These are phyloP conservation scores for Pardosa pseudoannulata DNA, from an alignment of 2,888 invertebrate species.

Conservation along the genomic window DNA sequence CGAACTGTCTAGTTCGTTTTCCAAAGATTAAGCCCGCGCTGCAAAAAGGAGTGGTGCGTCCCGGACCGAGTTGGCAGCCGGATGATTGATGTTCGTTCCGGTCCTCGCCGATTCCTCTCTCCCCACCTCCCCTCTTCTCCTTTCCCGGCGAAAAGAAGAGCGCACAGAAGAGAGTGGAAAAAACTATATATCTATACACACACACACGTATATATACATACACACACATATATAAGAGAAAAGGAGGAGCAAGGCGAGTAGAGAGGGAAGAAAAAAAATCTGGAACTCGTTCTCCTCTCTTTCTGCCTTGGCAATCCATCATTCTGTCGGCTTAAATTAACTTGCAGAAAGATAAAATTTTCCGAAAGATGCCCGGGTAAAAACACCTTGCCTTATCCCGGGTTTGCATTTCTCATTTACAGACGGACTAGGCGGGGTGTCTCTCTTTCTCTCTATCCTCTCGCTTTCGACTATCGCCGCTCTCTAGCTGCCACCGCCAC, in stretches of 20 bases:
- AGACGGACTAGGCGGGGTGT: constrained; percentile 59
- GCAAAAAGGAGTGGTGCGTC: constrained; percentile 20
- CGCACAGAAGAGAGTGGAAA: constrained; percentile 37
- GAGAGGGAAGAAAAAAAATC: constrained; percentile 43
- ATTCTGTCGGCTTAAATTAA: constrained; percentile 74
- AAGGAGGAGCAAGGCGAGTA: constrained; percentile 13
- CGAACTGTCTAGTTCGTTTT: constrained; percentile 72
- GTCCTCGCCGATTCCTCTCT: constrained; percentile 30
- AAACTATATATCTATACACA: constrained; percentile 56
- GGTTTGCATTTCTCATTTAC: constrained; percentile 72
- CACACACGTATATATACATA: constrained; percentile 22
- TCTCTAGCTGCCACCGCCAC: constrained; percentile 21
- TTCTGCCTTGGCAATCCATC: constrained; percentile 69
- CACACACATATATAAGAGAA: constrained; percentile 36
- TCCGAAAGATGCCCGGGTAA: constrained; percentile 58
- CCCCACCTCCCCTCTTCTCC: constrained; percentile 12
- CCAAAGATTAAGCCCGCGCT: constrained; percentile 65
- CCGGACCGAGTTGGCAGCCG: constrained; percentile 67
- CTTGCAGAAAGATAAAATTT: constrained; percentile 73
- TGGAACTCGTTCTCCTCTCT: constrained; percentile 28
- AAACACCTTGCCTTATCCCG: constrained; percentile 68
- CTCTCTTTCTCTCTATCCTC: constrained; percentile 38
- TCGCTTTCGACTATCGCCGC: constrained; percentile 18
- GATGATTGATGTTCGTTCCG: constrained; percentile 72
- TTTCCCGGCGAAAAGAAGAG: constrained; percentile 37